Evolutionary conservation across 2,888 invertebrate species (phyloP), one percentile per base, ranked within the genome.

Genomic region (Smittia sp.): DNA sequence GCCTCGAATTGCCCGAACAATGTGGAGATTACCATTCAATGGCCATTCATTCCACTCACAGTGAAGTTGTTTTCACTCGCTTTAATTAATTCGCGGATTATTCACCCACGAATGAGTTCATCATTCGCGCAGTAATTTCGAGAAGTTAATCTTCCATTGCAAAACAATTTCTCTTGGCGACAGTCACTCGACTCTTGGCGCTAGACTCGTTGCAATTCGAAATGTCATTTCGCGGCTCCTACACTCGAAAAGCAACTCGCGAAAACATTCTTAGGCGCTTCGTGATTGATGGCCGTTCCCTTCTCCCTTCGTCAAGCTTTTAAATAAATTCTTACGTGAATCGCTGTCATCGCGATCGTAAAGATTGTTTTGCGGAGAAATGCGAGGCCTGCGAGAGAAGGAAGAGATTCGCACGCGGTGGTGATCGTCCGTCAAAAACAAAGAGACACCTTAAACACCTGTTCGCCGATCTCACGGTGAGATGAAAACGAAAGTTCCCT

Each of bases 351-450:
- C 32, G 9, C 32, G 32, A 32, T 32, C 32, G 32, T 32, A 32
- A 32, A 32, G 32, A 32, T 32, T 32, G 32, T 32, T 32, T 9
- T 9, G 32, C 32, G n/a, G 52, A 52, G 22, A 52, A 52, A 68
- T 66, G 66, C 66, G 66, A 66, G 39, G 38, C 20, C n/a, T 25
- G n/a, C 15, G 22, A 66, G 39, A 66, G 20, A 66, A 38, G 22
- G 38, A 66, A 66, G 39, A 39, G 11, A 7, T 68, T 68, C n/a
- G 20, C 62, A 24, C 62, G 22, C 41, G 32, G 52, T 68, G 68
- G 39, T 52, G 52, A 24, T 68, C 25, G 20, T n/a, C 25, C 46
- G 68, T 68, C 46, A 68, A 25, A 66, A 65, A 65, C 39, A 39
- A 11, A n/a, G 13, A 62, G 22, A 22, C 22, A 24, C 62, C 25